A percentile compares a stretch with the other conserved stretches of the same genome.
phyloP scores from a whole-genome alignment of 1,140 invertebrate genomes.

The Littorina saxatilis region DNA sequence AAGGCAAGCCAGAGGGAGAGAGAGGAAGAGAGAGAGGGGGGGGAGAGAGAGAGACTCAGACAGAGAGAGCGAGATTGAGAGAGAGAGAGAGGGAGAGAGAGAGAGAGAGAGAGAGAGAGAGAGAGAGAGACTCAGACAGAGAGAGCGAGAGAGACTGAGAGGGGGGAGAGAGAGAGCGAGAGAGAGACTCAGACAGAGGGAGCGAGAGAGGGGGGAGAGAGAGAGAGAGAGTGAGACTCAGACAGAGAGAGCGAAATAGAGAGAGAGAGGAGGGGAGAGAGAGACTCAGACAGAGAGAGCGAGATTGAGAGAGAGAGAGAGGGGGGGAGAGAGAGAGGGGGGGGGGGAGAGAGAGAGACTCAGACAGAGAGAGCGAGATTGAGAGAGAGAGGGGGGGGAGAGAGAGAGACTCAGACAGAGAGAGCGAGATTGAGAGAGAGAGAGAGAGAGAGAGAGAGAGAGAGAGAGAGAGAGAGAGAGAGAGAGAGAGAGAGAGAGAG shows the following conservation, averaged over 20 bases:
- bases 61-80: too few relatives aligned
- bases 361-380: neutral
- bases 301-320: constrained; percentile 12
- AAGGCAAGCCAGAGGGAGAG: too few relatives aligned
- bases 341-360: neutral
- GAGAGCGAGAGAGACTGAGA: neutral
- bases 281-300: neutral
- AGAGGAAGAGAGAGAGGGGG: too few relatives aligned
- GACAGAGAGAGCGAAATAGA: neutral
- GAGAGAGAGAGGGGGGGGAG: neutral
- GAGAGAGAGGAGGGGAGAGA: neutral
- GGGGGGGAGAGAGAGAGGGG: neutral
- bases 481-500: constrained; percentile 2
- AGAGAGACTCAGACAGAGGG: neutral
- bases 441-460: constrained; percentile 3
- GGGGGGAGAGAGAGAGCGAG: neutral
- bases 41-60: too few relatives aligned
- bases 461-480: constrained; percentile 6
- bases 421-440: too few relatives aligned
- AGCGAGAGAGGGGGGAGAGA: neutral
- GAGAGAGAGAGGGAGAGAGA: too few relatives aligned
- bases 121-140: neutral
- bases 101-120: neutral
- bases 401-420: neutral
- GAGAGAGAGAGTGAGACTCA: neutral